Conservation (phyloP, 1,140 invertebrate genomes). For the Bilobella aurantiaca region DNA sequence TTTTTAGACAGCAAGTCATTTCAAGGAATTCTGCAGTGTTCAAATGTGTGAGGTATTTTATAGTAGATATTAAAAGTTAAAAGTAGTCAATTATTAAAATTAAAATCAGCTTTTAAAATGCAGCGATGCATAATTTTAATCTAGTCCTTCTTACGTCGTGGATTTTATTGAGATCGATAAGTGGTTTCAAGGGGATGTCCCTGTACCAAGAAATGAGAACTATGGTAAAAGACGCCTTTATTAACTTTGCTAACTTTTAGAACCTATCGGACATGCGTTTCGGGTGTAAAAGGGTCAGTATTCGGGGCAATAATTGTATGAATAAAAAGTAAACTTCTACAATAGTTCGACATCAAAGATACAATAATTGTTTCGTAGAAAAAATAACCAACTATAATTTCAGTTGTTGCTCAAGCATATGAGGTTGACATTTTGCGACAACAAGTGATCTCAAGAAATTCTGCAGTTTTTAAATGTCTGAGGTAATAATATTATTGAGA, state of each 20-base stretch:
- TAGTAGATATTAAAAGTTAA: constrained; percentile 80
- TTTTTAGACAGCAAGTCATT: constrained; percentile 40
- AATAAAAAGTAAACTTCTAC: too few relatives aligned
- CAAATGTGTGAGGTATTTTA: constrained; percentile 70
- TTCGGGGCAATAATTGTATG: too few relatives aligned
- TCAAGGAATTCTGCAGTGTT: constrained; percentile 53
- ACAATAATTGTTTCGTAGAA: too few relatives aligned
- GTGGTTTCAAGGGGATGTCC: constrained; percentile 70
- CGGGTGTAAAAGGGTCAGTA: background rate
- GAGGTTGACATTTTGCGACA: constrained; percentile 56
- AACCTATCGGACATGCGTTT: constrained; percentile 68
- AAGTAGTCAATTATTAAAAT: too few relatives aligned
- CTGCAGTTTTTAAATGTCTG: constrained; percentile 76
- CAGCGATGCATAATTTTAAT: too few relatives aligned
- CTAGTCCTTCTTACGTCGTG: constrained; percentile 80
- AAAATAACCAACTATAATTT: too few relatives aligned
- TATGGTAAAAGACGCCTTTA: too few relatives aligned
- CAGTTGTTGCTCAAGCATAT: constrained; percentile 53
- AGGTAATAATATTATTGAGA: too few relatives aligned
- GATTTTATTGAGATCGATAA: constrained; percentile 79
- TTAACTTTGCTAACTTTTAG: constrained; percentile 49
- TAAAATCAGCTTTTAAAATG: too few relatives aligned
- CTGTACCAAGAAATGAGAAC: constrained; percentile 40
- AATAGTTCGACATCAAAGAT: too few relatives aligned
- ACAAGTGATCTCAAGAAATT: constrained; percentile 40